Evolutionary conservation across 2,797 vertebrate genomes (phyloP), one percentile per base, ranked within the genome.

Genomic region (Onychomys leucogaster): DNA sequence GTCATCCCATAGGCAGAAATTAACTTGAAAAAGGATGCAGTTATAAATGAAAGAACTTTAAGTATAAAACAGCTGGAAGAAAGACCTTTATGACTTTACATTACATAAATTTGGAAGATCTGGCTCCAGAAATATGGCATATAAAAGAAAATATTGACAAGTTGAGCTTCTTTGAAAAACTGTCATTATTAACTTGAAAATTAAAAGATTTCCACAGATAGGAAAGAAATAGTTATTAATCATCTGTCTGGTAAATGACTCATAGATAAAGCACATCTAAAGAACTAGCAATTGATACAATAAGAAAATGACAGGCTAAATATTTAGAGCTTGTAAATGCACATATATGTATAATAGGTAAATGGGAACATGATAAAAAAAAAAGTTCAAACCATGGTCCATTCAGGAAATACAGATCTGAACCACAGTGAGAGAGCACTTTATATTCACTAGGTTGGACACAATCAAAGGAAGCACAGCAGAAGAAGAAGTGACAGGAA

Each of bases 341-440:
- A n/a, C 61, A 59, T 61, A 86, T 86, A 84, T 29, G 65, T 5
- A 89, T 41, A 25, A 49, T 16, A 49, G 49, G n/a, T 23, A 89
- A 91, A 78, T 43, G 76, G 75, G 27, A 34, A 81, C 52, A 73
- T 37, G 29, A 89, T n/a, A 93, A 95, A 67, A n/a, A 67, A n/a
- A n/a, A 71, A 21, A 25, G 6, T 41, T 41, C 27, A 11, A 41
- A 37, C 27, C 49, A 27, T 27, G 89, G 82, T 63, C 34, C 34
- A 57, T 41, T 92, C 76, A 49, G 27, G 57, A 94, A 96, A 94
- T 75, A 49, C n/a, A 95, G 92, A 93, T 23, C 43, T 23, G 89
- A 94, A 57, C 57, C 41, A 91, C 41, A 89, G 41, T 46, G 65
- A 87, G 61, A 23, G 71, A 61, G 14, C 12, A 80, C 41, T 63